Conservation (phyloP, 1,140 invertebrate genomes). For the Cardiocondyla obscurior region DNA sequence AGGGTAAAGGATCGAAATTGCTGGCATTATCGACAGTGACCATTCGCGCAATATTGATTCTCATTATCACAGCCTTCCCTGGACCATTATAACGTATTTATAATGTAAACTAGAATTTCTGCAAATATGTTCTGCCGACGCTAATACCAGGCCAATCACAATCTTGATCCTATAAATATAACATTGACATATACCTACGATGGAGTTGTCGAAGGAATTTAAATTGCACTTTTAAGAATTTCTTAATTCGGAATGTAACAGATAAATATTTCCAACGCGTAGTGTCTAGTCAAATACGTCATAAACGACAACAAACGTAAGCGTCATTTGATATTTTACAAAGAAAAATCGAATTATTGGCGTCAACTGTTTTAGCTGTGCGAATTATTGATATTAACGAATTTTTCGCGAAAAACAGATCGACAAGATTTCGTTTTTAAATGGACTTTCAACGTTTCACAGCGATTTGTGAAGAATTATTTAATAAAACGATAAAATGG, state of each 20-base stretch:
- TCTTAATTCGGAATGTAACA: not conserved
- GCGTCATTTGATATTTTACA: slow-evolving; percentile 18
- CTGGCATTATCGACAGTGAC: slow-evolving; percentile 36
- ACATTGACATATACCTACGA: slow-evolving; percentile 14
- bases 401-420: not conserved
- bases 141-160: not conserved
- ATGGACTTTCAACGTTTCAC: not conserved
- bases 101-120: slow-evolving; percentile 6
- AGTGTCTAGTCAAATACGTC: slow-evolving; percentile 34
- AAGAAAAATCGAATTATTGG: not conserved
- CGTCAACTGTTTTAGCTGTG: not conserved
- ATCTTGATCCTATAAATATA: slow-evolving; percentile 5
- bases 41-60: slow-evolving; percentile 42
- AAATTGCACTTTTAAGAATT: not conserved
- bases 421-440: not conserved
- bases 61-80: slow-evolving; percentile 41
- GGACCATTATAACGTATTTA: not conserved
- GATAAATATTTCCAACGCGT: slow-evolving; percentile 9
- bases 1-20: slow-evolving; percentile 52
- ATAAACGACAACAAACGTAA: not conserved
- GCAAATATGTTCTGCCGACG: slow-evolving; percentile 14
- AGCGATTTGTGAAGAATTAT: not conserved
- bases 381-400: not conserved
- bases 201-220: slow-evolving; percentile 15
- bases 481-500: not conserved